These are phyloP conservation scores for Listrodromus nycthemerus DNA, from an alignment of 2,888 invertebrate species.

Conservation along the genomic window DNA sequence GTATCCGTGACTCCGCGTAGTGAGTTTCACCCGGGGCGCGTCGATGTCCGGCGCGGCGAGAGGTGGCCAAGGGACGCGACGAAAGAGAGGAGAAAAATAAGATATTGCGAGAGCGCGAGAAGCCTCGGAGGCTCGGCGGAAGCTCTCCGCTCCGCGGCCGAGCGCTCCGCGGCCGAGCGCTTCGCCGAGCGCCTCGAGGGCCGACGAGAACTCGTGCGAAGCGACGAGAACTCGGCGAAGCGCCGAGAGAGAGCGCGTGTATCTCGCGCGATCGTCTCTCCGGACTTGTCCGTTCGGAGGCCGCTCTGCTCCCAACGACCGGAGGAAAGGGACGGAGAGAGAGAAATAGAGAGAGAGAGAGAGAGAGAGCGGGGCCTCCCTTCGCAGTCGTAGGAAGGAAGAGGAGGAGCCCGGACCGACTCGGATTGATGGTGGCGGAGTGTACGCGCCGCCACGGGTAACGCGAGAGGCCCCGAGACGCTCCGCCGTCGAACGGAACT, in stretches of 20 bases:
- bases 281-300: not conserved
- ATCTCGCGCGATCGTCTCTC: slow-evolving; percentile 31
- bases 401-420: slow-evolving; percentile 62
- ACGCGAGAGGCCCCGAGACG: slow-evolving; percentile 33
- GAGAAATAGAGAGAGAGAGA: slow-evolving; percentile 37
- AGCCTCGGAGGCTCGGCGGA: slow-evolving; percentile 20
- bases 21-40: slow-evolving; percentile 61
- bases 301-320: not conserved
- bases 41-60: slow-evolving; percentile 47
- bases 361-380: slow-evolving; percentile 52
- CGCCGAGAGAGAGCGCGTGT: slow-evolving; percentile 14
- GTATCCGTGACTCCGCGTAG: slow-evolving; percentile 35
- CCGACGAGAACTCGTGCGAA: slow-evolving; percentile 11
- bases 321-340: slow-evolving; percentile 41
- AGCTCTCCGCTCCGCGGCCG: slow-evolving; percentile 40
- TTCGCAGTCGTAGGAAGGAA: slow-evolving; percentile 63
- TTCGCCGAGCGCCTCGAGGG: slow-evolving; percentile 16
- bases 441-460: slow-evolving; percentile 63
- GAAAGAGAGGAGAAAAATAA: slow-evolving; percentile 32
- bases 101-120: slow-evolving; percentile 36
- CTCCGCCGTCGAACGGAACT: not conserved
- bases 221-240: slow-evolving; percentile 4
- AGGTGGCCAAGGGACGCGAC: slow-evolving; percentile 27
- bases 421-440: slow-evolving; percentile 66
- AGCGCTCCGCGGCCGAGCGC: slow-evolving; percentile 16